Evolutionary conservation across 2,113 vertebrate species (phyloP).

Genomic region (Macaca fascicularis): DNA sequence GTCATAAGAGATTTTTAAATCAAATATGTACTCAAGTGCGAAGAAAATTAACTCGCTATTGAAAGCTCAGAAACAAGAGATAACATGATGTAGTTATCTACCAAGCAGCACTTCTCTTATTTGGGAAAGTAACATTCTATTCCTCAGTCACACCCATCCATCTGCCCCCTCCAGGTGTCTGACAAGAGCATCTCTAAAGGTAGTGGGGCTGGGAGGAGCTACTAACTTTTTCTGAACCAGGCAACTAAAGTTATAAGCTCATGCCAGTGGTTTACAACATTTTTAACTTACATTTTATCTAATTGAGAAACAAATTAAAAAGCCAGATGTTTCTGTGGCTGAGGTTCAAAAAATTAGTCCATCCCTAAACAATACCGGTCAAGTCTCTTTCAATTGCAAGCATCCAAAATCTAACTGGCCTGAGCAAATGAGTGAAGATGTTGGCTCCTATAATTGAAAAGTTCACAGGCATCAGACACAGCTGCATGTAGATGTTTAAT

Average conservation of each 20-base stretch:
- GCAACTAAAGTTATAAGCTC: neutral
- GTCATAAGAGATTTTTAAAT: neutral
- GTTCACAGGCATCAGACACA: neutral
- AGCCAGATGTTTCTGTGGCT: neutral
- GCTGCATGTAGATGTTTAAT: conserved; percentile 1
- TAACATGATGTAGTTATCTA: neutral
- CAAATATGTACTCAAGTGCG: neutral
- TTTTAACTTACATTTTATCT: neutral
- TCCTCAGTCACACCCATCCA: neutral
- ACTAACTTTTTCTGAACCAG: neutral
- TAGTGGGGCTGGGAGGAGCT: neutral
- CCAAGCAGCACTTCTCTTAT: neutral
- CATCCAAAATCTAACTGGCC: neutral
- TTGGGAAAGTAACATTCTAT: neutral
- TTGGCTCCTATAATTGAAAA: neutral
- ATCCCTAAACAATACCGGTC: neutral
- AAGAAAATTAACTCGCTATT: neutral
- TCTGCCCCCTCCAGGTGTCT: neutral
- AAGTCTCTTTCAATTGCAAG: neutral
- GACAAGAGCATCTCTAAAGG: neutral
- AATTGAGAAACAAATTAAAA: conserved; percentile 17
- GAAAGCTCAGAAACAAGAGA: neutral
- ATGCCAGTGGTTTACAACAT: neutral
- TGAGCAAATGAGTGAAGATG: neutral
- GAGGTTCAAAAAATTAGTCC: neutral